These are phyloP conservation scores for Acanthisitta chloris DNA, from an alignment of 2,113 vertebrate genomes.

Conservation along the genomic window DNA sequence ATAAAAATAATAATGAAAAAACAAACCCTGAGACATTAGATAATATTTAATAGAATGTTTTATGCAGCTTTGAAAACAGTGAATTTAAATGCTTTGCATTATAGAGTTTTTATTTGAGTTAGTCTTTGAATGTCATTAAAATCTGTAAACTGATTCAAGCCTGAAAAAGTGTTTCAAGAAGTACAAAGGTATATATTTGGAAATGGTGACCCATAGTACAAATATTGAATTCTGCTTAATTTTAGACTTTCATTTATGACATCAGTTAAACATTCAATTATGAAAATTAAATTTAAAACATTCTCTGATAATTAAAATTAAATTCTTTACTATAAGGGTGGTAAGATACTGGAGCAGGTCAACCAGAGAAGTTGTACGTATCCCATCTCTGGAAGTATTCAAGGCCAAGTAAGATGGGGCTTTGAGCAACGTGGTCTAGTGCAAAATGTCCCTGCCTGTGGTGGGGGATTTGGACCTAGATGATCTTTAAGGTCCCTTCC, in stretches of 20 bases:
- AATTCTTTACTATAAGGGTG: neutral
- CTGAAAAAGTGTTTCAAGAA: neutral
- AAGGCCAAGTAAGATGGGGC: neutral
- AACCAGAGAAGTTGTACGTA: neutral
- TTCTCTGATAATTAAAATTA: neutral
- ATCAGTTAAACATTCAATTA: neutral
- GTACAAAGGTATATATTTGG: neutral
- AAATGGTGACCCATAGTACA: neutral
- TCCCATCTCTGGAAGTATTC: neutral
- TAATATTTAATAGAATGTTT: neutral
- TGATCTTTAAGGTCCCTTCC: neutral
- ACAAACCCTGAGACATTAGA: fast-evolving
- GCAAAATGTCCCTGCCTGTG: neutral
- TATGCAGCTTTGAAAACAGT: neutral
- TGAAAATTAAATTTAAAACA: neutral
- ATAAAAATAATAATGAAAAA: neutral
- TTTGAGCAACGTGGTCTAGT: neutral
- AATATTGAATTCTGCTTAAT: neutral
- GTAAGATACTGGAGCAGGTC: neutral
- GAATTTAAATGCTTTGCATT: neutral
- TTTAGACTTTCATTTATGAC: neutral
- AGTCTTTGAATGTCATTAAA: neutral
- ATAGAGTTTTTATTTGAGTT: neutral
- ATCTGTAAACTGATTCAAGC: neutral
- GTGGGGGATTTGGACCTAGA: neutral